phyloP scores from a whole-genome alignment of 2,888 invertebrate genomes.

The Oscheius sp. region DNA sequence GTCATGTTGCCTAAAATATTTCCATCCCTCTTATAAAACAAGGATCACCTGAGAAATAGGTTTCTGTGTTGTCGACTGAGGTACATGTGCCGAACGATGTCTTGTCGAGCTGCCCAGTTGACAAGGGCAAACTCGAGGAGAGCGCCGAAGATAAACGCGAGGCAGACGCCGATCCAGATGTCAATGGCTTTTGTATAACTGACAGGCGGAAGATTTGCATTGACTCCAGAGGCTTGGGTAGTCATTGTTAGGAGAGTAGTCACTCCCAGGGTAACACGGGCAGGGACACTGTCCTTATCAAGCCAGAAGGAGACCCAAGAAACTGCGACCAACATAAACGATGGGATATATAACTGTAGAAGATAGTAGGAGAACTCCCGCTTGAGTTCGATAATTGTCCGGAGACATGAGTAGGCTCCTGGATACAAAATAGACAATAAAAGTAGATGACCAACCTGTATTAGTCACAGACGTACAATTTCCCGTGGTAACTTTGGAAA shows the following conservation, averaged over 20 bases:
- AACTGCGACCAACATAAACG: conserved; percentile 87
- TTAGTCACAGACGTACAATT: conserved; percentile 96
- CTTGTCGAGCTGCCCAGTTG: conserved; percentile 70
- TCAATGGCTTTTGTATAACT: conserved; percentile 49
- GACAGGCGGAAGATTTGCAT: conserved; percentile 71
- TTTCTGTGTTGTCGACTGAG: conserved; percentile 29
- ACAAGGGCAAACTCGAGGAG: conserved; percentile 72
- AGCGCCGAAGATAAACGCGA: conserved; percentile 72
- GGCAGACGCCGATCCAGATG: conserved; percentile 72
- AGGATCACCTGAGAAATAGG: conserved; percentile 28
- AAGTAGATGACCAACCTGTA: conserved; percentile 85
- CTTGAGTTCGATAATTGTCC: conserved; percentile 66
- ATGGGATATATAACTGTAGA: conserved; percentile 86
- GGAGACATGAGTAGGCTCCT: conserved; percentile 70
- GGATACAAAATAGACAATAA: no score
- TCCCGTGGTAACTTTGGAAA: conserved; percentile 93
- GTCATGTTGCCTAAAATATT: conserved; percentile 27
- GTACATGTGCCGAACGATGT: conserved; percentile 46
- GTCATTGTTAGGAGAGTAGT: conserved; percentile 97
- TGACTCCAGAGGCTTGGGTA: conserved; percentile 70
- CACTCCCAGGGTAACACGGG: conserved; percentile 80
- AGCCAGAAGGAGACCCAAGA: conserved; percentile 68
- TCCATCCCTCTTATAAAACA: neutral
- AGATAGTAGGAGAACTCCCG: conserved; percentile 83
- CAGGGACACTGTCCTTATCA: conserved; percentile 73